Percentiles rank a stretch among this genome's conserved stretches.
phyloP scores from a whole-genome alignment of 2,113 vertebrate genomes.

The Oncorhynchus clarkii region DNA sequence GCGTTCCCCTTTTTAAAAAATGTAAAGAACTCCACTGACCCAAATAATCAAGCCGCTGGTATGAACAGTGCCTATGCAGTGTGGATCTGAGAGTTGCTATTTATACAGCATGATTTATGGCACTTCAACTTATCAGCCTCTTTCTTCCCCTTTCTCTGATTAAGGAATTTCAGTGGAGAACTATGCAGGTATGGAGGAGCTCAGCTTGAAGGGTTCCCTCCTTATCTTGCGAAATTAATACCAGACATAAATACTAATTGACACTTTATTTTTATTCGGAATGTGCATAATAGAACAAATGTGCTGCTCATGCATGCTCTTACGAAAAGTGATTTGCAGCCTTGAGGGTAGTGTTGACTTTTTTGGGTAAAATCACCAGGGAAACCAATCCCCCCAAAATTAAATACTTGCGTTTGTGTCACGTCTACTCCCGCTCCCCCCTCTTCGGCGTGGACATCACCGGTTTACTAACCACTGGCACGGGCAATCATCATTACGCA shows the following conservation, averaged over 20 bases:
- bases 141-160: slow-evolving; percentile 2
- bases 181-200: too few relatives aligned
- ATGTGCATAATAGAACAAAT: background rate
- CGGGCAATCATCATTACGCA: too few relatives aligned
- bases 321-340: too few relatives aligned
- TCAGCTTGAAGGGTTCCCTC: background rate
- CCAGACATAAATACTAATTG: background rate
- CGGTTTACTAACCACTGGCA: too few relatives aligned
- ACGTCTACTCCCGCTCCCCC: too few relatives aligned
- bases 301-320: too few relatives aligned
- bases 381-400: too few relatives aligned
- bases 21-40: slow-evolving; percentile 28
- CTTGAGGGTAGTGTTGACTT: too few relatives aligned
- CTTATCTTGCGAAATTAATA: background rate
- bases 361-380: too few relatives aligned
- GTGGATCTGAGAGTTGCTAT: slow-evolving; percentile 26
- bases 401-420: too few relatives aligned
- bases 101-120: slow-evolving; percentile 17
- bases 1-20: background rate
- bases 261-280: background rate
- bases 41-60: slow-evolving; percentile 25
- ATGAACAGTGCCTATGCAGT: background rate
- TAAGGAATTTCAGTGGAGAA: background rate
- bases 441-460: too few relatives aligned
- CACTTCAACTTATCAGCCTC: background rate